phyloP scores from a whole-genome alignment of 1,140 invertebrate genomes.

The Drosophila serrata region DNA sequence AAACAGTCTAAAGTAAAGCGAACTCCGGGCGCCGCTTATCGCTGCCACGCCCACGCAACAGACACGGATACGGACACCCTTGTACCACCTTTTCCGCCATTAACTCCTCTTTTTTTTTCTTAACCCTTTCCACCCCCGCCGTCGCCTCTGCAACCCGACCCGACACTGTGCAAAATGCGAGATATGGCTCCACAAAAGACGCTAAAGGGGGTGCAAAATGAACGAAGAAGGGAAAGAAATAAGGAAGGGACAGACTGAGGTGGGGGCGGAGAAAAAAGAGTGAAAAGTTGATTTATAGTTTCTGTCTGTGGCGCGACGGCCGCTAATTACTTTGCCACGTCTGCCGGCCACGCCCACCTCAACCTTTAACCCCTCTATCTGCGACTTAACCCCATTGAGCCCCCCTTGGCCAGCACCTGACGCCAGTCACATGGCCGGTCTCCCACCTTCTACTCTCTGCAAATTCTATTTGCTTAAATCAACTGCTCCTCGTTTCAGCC shows the following conservation, averaged over 20 bases:
- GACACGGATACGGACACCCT: slow-evolving; percentile 48
- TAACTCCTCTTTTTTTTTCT: slow-evolving; percentile 6
- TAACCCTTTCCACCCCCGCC: neutral
- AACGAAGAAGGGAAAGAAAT: neutral
- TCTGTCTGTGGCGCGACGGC: slow-evolving; percentile 73
- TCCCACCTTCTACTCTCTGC: neutral
- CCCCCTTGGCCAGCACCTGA: slow-evolving; percentile 44
- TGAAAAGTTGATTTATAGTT: slow-evolving; percentile 81
- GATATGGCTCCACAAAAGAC: slow-evolving; percentile 54
- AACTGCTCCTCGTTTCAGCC: slow-evolving; percentile 31
- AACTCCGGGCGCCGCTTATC: slow-evolving; percentile 14
- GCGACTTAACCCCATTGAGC: slow-evolving; percentile 6
- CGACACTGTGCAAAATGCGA: slow-evolving; percentile 4
- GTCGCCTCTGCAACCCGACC: neutral
- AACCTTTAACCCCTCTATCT: slow-evolving; percentile 11
- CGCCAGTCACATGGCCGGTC: slow-evolving; percentile 40
- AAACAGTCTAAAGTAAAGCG: slow-evolving; percentile 77
- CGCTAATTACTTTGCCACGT: slow-evolving; percentile 83
- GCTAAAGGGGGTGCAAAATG: slow-evolving; percentile 3
- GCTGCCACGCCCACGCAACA: slow-evolving; percentile 44
- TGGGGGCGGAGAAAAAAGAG: neutral
- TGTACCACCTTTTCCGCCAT: neutral
- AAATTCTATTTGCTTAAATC: slow-evolving; percentile 74
- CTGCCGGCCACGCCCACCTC: slow-evolving; percentile 61
- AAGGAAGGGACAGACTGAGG: too few species aligned